Conservation (phyloP, 2,888 invertebrate genomes). For the Athalia cordata region DNA sequence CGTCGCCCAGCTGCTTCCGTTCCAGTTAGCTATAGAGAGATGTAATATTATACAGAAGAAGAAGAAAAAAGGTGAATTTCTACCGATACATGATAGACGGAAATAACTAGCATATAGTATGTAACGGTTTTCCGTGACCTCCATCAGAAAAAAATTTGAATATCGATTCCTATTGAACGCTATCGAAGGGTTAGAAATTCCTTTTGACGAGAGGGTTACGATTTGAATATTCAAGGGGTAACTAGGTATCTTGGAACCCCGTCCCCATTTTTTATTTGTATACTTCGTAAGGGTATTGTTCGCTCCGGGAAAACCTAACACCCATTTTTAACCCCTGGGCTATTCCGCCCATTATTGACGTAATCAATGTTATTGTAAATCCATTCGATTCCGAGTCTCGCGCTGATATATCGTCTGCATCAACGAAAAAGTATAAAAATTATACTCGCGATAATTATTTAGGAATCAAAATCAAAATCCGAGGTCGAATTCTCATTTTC, state of each 20-base stretch:
- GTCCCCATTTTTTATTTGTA: constrained; percentile 66
- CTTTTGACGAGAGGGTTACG: constrained; percentile 67
- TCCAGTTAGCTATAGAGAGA: constrained; percentile 21
- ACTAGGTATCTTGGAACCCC: constrained; percentile 69
- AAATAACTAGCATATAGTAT: constrained; percentile 11
- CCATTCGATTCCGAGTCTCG: constrained; percentile 38
- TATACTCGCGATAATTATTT: too few species aligned
- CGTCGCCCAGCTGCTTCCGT: constrained; percentile 38
- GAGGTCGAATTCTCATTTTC: too few species aligned
- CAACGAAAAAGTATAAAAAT: neutral
- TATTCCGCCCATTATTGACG: constrained; percentile 71
- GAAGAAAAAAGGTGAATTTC: constrained; percentile 20
- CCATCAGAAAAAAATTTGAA: constrained; percentile 72
- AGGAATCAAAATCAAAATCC: too few species aligned
- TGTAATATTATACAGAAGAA: neutral
- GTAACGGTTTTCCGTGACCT: constrained; percentile 55
- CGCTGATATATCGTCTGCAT: neutral
- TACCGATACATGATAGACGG: neutral
- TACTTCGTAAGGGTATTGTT: constrained; percentile 69
- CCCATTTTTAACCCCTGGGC: constrained; percentile 70
- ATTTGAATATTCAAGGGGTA: constrained; percentile 73
- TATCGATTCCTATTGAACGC: constrained; percentile 74
- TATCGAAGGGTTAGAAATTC: constrained; percentile 71
- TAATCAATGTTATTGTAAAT: constrained; percentile 71
- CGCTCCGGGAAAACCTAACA: constrained; percentile 68